Evolutionary conservation across 2,888 invertebrate genomes (phyloP).

Genomic region (Sussaba pulchella): DNA sequence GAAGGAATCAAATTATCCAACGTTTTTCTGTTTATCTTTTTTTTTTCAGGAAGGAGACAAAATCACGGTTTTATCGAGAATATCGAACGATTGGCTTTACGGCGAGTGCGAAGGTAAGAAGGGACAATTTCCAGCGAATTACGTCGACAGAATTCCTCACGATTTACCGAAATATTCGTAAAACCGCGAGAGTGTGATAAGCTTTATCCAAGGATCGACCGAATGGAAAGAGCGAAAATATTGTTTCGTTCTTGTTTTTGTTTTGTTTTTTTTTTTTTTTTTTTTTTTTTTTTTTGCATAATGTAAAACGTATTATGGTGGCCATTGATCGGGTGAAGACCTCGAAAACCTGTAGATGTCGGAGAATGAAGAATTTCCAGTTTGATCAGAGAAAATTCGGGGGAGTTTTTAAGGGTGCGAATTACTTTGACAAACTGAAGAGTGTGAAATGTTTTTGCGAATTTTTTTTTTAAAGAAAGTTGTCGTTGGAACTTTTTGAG

Average conservation of each 20-base stretch:
- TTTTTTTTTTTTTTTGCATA: constrained; percentile 16
- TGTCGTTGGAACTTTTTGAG: too few relatives aligned
- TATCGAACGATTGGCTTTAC: constrained; percentile 92
- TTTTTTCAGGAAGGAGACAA: constrained; percentile 86
- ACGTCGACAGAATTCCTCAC: constrained; percentile 87
- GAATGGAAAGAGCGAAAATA: constrained; percentile 34
- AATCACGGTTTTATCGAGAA: constrained; percentile 88
- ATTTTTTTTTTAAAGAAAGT: too few relatives aligned
- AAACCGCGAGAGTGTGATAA: constrained; percentile 47
- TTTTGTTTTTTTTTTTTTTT: not conserved
- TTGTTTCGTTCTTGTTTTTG: constrained; percentile 37
- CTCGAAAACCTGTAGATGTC: not conserved
- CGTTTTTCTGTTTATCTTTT: constrained; percentile 7
- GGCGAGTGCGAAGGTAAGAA: constrained; percentile 88
- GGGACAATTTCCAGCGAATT: constrained; percentile 93
- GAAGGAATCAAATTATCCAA: not conserved
- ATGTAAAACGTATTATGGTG: constrained; percentile 10
- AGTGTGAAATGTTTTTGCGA: too few relatives aligned
- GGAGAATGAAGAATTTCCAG: too few relatives aligned
- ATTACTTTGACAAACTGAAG: too few relatives aligned
- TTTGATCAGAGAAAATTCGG: too few relatives aligned
- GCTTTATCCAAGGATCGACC: constrained; percentile 30
- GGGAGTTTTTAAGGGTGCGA: too few relatives aligned
- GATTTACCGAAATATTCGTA: constrained; percentile 79
- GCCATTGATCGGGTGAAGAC: not conserved